A percentile compares a stretch with the other conserved stretches of the same genome.
Conservation (phyloP, 2,113 vertebrate species). For the Vombatus ursinus region DNA sequence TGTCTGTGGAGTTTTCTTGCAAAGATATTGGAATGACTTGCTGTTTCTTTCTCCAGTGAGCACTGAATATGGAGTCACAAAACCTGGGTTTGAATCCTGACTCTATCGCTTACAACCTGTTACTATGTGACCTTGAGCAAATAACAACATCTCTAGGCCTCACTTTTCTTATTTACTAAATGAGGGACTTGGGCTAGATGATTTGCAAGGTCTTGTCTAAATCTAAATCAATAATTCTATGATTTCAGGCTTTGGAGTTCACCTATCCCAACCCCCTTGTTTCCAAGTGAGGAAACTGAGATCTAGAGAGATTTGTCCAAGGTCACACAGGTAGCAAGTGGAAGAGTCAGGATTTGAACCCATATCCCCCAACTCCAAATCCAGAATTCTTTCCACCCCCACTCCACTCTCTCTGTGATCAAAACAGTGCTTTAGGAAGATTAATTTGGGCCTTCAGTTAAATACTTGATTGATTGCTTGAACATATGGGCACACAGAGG, state of each 20-base stretch:
- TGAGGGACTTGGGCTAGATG: not conserved
- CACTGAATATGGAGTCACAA: not conserved
- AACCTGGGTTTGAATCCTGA: not conserved
- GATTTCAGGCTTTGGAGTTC: not conserved
- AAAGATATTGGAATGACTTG: not conserved
- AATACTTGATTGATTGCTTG: slow-evolving; percentile 1
- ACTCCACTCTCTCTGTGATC: not conserved
- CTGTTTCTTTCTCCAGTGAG: not conserved
- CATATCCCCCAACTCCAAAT: not conserved
- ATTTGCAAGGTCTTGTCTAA: not conserved
- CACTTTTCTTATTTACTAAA: not conserved
- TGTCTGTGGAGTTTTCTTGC: not conserved
- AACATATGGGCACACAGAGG: not conserved
- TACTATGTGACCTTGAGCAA: not conserved
- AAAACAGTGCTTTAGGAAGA: not conserved
- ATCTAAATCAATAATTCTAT: not conserved
- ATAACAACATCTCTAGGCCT: not conserved
- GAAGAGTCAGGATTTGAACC: not conserved
- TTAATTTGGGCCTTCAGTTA: not conserved
- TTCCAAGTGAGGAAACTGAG: not conserved
- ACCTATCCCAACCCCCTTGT: not conserved
- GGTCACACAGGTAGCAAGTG: not conserved
- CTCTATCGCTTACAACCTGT: not conserved
- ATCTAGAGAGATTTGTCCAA: not conserved
- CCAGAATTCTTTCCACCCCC: not conserved